A percentile compares a stretch with the other conserved stretches of the same genome.
Conservation (phyloP, 2,797 vertebrate species). For the Acanthis flammea region DNA sequence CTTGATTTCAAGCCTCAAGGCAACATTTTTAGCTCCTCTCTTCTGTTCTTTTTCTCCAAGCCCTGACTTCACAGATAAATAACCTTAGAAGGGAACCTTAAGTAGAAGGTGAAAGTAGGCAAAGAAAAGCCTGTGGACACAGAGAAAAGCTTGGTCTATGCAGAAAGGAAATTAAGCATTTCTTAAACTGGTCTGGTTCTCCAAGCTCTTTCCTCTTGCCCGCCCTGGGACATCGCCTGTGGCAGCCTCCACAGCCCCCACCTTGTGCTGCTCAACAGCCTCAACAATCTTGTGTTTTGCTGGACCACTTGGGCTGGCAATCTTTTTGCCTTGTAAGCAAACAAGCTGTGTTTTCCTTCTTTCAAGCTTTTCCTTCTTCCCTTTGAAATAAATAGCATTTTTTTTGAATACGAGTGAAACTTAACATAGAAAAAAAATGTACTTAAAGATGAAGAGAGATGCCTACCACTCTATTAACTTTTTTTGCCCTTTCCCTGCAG, state of each 20-base stretch:
- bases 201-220: neutral
- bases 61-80: neutral
- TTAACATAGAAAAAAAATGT: neutral
- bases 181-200: neutral
- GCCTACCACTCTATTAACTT: neutral
- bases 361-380: neutral
- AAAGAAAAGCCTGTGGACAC: neutral
- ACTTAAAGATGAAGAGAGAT: neutral
- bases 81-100: neutral
- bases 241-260: neutral
- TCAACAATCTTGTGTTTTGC: neutral
- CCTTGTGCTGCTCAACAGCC: neutral
- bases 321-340: neutral
- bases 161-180: neutral
- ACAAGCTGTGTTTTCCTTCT: neutral
- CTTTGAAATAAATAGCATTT: conserved; percentile 20
- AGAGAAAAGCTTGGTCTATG: neutral
- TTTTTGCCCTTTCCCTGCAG: neutral
- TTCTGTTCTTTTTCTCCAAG: neutral
- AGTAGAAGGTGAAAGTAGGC: neutral
- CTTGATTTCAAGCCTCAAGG: neutral
- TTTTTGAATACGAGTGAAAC: neutral
- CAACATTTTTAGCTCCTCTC: neutral
- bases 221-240: fast-evolving
- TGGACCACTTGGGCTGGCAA: neutral